Evolutionary conservation across 2,888 invertebrate genomes (phyloP), one percentile per base, ranked within the genome.

Genomic region (Parasteatoda lunata): DNA sequence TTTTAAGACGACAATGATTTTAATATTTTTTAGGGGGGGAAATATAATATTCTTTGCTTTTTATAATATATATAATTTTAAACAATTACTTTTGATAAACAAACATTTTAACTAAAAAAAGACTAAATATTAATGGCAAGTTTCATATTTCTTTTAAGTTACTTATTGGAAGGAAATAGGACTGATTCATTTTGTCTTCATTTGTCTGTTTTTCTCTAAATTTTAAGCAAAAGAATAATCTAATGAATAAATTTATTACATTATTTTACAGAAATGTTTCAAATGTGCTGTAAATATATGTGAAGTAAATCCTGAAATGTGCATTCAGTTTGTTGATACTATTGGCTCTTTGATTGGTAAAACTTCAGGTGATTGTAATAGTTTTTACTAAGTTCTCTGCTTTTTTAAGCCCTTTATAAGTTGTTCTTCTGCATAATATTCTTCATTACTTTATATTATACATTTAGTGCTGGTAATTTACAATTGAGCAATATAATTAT

Each of bases 241-340:
- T 30, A 30, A 15, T 68, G 30, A 6, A 30, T 68, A 15, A 30
- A 5, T n/a, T 30, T 68, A 15, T 15, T 66, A 15, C 30, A 15
- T 15, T 30, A 15, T 15, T 8, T 9, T 15, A 15, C 65, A 89
- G 88, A 77, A 80, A 80, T 86, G 87, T 48, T 91, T 96, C 49
- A 94, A 94, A 54, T 96, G 96, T 90, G 94, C 96, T 80, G 96
- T 97, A 15, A 94, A 93, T 75, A 92, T 96, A 4, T 95, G 95
- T 48, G 93, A 94, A 90, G 94, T 94, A 0, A 94, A 94, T 90
- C 92, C 93, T 0, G 93, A 93, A 84, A 94, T 95, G 90, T 94
- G 95, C 81, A 93, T 93, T 5, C 93, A 94, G 86, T 95, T 95
- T 91, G 94, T 95, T 5, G 94, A 94, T 88, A 79, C 84, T 47